Base-by-base conservation (phyloP, 2,113 vertebrate genomes). In the Carollia perspicillata region DNA sequence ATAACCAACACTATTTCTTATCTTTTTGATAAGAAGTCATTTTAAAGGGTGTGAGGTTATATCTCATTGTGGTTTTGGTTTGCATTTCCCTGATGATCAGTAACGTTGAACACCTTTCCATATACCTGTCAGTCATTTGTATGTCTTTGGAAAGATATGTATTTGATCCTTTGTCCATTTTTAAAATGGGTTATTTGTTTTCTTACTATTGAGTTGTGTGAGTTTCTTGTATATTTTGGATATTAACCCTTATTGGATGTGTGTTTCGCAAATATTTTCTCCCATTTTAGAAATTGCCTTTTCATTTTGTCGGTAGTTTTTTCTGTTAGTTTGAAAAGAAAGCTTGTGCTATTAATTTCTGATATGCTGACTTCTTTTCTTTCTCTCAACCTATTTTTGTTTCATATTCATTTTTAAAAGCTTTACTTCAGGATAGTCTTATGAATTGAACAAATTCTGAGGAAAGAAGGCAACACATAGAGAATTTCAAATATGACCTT, bases 401-500 rank as follows among this genome's bases (percentile, higher is more conserved):
- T 37, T 93, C 37, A 20, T 69, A 81, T 55, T 79, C 42, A 97
- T 49, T 68, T 94, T 89, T 65, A 7, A 86, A 93, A 75, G 4
- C 69, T 94, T 95, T 93, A 33, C 74, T 84, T 95, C 47, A 95
- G 53, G 35, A 65, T 55, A 85, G 40, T 26, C 40, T 83, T 44
- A 37, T 42, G 74, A 91, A 49, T 66, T 78, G 55, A 6, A 28
- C 11, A 86, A 68, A 63, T 92, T 93, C 55, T 78, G 47, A 86
- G 10, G 37, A 30, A 66, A 75, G 63, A 80, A 58, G 74, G 2
- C 16, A 89, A 84, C 12, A 49, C 3, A 51, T 0, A 1, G 35
- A 84, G 74, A 86, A 63, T 75, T 79, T 92, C 10, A 83, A 83
- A 75, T 79, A 17, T 0, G 0, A 5, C 68, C 22, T 78, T 72